Conservation (phyloP, 2,797 vertebrate species). For the Acanthornis magna region DNA sequence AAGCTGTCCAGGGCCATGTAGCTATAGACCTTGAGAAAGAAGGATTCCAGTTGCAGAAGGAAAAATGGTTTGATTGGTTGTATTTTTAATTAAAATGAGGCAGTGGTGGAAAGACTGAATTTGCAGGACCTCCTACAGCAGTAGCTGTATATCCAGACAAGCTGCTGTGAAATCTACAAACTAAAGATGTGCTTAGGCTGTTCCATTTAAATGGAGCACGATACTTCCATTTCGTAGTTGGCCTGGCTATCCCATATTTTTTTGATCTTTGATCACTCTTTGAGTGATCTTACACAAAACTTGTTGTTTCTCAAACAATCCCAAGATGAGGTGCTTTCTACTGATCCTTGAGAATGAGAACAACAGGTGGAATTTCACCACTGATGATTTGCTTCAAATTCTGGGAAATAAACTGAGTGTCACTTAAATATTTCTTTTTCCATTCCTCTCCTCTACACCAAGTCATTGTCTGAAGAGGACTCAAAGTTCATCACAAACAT, state of each 20-base stretch:
- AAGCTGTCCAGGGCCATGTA: background rate
- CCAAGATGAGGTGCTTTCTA: background rate
- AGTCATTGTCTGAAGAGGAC: background rate
- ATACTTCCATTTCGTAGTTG: rapidly evolving
- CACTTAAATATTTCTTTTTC: background rate
- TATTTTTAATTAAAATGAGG: background rate
- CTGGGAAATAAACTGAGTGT: background rate
- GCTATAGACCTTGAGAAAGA: background rate
- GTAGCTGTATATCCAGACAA: background rate
- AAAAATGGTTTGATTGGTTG: background rate
- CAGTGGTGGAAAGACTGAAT: background rate
- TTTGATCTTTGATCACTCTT: too few relatives aligned
- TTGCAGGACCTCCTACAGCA: background rate
- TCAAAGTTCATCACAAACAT: background rate
- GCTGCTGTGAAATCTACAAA: background rate
- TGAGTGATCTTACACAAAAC: background rate
- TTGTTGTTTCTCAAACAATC: background rate
- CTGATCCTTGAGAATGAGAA: background rate
- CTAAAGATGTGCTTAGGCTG: background rate
- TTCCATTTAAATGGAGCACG: background rate
- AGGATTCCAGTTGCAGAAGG: background rate
- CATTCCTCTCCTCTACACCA: background rate
- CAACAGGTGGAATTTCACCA: background rate
- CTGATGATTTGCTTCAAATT: background rate
- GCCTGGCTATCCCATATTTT: background rate